Conservation (phyloP, 2,888 invertebrate species). For the Tipula confusa region DNA sequence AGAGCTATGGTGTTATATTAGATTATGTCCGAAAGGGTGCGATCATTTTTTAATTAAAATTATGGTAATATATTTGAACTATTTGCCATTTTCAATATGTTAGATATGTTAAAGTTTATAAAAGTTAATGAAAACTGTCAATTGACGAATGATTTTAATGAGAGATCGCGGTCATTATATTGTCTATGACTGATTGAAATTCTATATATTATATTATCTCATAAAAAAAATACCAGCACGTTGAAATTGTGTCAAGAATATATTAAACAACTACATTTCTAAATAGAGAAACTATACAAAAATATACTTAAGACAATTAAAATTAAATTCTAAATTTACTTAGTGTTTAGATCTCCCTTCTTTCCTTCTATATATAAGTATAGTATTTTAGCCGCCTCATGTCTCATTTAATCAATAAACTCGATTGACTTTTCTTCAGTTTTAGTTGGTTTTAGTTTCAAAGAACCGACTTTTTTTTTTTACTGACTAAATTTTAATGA, state of each 20-base stretch:
- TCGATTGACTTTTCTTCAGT: not conserved
- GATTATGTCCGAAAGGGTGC: too few species aligned
- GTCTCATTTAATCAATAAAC: not conserved
- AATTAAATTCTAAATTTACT: not conserved
- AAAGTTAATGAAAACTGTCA: too few species aligned
- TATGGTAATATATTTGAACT: too few species aligned
- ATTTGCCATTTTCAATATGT: too few species aligned
- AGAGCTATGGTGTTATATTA: too few species aligned
- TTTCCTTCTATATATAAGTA: not conserved
- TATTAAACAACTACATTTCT: not conserved
- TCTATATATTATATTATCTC: not conserved
- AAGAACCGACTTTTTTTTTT: not conserved
- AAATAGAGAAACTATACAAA: not conserved
- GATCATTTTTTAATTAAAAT: too few species aligned
- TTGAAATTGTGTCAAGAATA: slow-evolving; percentile 3
- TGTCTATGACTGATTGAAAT: not conserved
- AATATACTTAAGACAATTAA: not conserved
- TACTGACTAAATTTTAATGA: not conserved
- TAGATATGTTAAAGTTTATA: too few species aligned
- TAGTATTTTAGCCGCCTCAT: not conserved
- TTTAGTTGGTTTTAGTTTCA: too few species aligned
- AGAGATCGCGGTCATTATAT: not conserved
- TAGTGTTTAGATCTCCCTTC: not conserved
- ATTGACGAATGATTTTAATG: too few species aligned
- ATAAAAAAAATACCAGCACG: not conserved